Base-by-base conservation (phyloP, 2,888 invertebrate genomes). In the Hirtodrosophila histrioides region DNA sequence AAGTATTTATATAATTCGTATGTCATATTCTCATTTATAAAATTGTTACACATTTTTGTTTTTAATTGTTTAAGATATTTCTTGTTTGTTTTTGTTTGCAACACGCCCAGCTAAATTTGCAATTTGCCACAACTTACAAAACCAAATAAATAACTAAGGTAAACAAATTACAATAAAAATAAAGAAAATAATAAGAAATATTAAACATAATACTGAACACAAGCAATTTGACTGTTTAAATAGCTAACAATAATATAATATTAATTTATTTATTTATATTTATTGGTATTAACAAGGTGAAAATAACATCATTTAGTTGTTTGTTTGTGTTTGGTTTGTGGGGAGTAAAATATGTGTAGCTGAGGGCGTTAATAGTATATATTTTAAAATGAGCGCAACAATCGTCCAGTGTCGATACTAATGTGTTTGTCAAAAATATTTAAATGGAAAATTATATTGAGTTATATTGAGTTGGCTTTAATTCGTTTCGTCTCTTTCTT, bases 191-290 rank as follows among this genome's bases (percentile, higher is more conserved):
- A 66, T 53, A 72, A 78, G 80, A 64, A 76, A 84, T 75, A 73
- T 57, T 62, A 58, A 64, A 48, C 60, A 58, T 89, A 89, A 89
- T 89, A 89, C 88, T 89, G 89, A 89, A 89, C 88, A 89, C 88
- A 89, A 89, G 57, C 78, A 78, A 71, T 43, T 62, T 74, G 58
- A 81, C 64, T 53, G 29, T 73, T 67, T 48, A 40, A 33, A 43
- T 50, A 35, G 41, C 61, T 62, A 71, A 45, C 36, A 66, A 56
- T 56, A 37, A 45, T 39, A 40, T 61, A 40, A 60, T 48, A 49
- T 51, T 49, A 9, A 60, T 55, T 24, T 37, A 33, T 48, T 43
- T 7, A 27, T 48, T 41, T 40, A 27, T 66, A 67, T 64, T 71
- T 51, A 36, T 58, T 68, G 41, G 44, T 64, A 56, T 35, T 31